These are phyloP conservation scores for Escarpia spicata DNA, from an alignment of 2,888 invertebrate species.

Conservation along the genomic window DNA sequence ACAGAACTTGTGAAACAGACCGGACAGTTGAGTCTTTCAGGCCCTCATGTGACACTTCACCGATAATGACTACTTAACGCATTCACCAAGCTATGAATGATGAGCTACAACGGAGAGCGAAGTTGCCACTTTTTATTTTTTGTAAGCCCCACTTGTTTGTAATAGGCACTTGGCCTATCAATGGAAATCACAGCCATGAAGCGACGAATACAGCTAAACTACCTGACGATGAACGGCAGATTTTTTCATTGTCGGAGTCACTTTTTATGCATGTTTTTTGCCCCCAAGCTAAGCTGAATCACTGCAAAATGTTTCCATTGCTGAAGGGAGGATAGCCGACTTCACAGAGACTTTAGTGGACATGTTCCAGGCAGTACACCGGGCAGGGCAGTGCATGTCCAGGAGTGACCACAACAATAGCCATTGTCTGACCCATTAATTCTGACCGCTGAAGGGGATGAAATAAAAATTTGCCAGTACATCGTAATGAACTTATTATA, in stretches of 20 bases:
- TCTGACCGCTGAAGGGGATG: neutral
- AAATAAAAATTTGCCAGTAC: neutral
- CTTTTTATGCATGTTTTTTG: neutral
- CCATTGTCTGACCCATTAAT: neutral
- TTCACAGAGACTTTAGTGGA: neutral
- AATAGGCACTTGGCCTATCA: neutral
- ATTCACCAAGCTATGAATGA: neutral
- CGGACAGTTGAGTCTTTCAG: neutral
- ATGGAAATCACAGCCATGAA: neutral
- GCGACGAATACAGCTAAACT: neutral
- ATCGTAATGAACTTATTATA: neutral
- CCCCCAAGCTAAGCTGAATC: neutral
- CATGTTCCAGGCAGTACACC: neutral
- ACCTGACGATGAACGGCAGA: neutral
- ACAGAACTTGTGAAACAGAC: neutral
- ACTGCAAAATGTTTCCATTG: neutral
- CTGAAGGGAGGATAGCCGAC: neutral
- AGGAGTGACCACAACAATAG: neutral
- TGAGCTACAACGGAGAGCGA: neutral
- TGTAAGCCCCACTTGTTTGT: neutral
- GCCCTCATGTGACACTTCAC: neutral
- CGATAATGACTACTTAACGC: neutral
- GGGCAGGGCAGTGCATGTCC: neutral
- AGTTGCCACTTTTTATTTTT: neutral
- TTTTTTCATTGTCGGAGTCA: neutral